Conservation (phyloP, 2,113 vertebrate species). For the Amazona guildingii region DNA sequence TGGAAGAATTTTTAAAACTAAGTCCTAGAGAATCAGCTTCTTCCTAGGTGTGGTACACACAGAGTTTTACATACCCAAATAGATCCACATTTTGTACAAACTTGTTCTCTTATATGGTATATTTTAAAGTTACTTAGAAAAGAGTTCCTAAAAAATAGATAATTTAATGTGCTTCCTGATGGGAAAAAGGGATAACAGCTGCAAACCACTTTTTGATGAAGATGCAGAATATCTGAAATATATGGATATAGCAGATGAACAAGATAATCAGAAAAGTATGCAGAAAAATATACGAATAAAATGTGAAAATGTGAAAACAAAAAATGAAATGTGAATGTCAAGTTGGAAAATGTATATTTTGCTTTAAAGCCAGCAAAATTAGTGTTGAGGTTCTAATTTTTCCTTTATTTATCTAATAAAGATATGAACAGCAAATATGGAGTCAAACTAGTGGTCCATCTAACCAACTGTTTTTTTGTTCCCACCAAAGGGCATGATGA, state of each 20-base stretch:
- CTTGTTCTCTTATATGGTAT: background rate
- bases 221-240: background rate
- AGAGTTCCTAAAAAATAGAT: background rate
- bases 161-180: background rate
- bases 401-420: background rate
- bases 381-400: background rate
- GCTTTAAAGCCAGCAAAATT: background rate
- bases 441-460: background rate
- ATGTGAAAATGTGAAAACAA: too few species aligned
- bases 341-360: background rate
- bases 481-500: background rate
- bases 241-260: background rate
- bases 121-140: background rate
- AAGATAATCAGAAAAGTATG: background rate
- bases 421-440: accelerated
- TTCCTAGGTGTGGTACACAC: background rate
- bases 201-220: background rate
- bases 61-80: background rate
- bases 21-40: background rate
- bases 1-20: background rate
- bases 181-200: background rate
- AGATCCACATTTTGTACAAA: background rate
- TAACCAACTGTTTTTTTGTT: background rate
- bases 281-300: background rate
- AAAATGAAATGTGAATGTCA: background rate